Base-by-base conservation (phyloP, 2,888 invertebrate species). In the Epicampocera succincta region DNA sequence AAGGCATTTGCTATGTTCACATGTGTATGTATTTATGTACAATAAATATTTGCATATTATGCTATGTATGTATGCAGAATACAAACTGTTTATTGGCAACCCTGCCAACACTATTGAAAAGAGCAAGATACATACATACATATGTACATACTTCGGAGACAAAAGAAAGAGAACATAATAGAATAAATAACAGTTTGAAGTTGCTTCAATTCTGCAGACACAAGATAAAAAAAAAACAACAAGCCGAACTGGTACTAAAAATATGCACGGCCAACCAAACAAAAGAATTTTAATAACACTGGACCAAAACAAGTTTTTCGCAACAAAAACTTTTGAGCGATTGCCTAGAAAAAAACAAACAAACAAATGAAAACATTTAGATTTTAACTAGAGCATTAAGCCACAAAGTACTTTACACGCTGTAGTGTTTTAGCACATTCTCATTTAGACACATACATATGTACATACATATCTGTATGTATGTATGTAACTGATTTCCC, bases 311-410 rank as follows among this genome's bases (percentile, higher is more conserved):
- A 33, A 25, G 17, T 48, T 60, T 42, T 40, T 6, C 15, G 38
- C 15, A 71, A 54, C 15, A 17, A 52, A 60, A 48, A 42, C 38
- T 29, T 42, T 50, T 29, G 12, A 46, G 46, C 29, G 9, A 17
- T 46, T 50, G 46, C 25, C 8, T 11, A 46, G 17, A 38, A 42
- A 46, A 54, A 33, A 33, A 33, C 21, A 54, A 69, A 13, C 21
- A 58, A 60, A 68, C 21, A 60, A 65, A 56, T 38, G 42, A n/a
- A 66, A 60, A 61, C 33, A 58, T 78, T 76, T 54, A 25, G 11
- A 58, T 60, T 78, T 60, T 66, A 73, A 68, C 54, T 79, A 79
- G 72, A 73, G 66, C 78, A 68, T 79, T 66, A 60, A 73, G 40
- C 21, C 19, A 50, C 33, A 44, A 46, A 66, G 44, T 38, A 46